These are phyloP conservation scores for Ceryle rudis DNA, from an alignment of 2,797 vertebrate species.

Conservation along the genomic window DNA sequence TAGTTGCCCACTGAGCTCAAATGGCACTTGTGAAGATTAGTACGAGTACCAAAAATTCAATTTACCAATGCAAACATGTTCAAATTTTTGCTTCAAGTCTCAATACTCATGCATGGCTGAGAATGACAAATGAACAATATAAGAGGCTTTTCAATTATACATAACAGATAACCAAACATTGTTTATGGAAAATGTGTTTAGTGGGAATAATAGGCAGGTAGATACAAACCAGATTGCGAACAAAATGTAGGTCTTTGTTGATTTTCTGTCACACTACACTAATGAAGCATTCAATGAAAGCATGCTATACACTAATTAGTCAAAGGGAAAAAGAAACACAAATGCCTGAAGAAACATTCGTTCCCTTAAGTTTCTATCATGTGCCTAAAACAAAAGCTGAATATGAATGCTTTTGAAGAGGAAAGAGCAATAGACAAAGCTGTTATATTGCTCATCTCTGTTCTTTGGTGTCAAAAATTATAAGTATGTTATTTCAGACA, in stretches of 20 bases:
- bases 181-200: not conserved
- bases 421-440: not conserved
- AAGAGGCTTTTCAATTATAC: not conserved
- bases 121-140: not conserved
- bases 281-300: not conserved
- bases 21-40: not conserved
- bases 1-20: not conserved
- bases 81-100: not conserved
- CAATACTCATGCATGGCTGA: not conserved
- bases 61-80: accelerated
- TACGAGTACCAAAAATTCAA: not conserved
- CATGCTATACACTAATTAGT: not conserved
- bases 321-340: not conserved
- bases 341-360: not conserved
- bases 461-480: not conserved
- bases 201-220: not conserved
- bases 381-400: not conserved
- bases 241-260: not conserved
- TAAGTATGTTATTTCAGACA: not conserved
- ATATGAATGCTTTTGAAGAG: not conserved
- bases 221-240: not conserved
- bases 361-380: not conserved
- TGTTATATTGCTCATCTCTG: not conserved
- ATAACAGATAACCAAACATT: not conserved
- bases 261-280: constrained; percentile 4